These are phyloP conservation scores for Coptodon rendalli DNA, from an alignment of 2,113 vertebrate species.

Conservation along the genomic window DNA sequence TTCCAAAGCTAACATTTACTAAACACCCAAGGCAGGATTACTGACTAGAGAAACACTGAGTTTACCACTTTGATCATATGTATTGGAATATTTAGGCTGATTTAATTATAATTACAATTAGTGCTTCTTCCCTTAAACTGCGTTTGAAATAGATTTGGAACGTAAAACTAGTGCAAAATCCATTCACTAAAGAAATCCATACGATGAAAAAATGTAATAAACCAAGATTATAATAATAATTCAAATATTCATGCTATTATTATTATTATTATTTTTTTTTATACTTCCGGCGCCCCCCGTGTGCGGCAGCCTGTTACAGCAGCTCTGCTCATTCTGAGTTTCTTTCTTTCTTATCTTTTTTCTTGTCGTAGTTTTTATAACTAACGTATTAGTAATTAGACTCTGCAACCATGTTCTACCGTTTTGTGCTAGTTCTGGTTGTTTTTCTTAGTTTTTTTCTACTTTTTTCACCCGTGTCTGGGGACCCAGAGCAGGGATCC, in stretches of 20 bases:
- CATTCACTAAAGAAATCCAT: background rate
- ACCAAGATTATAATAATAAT: background rate
- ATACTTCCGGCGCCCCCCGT: no score
- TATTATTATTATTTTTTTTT: no score
- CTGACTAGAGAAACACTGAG: background rate
- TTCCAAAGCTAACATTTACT: background rate
- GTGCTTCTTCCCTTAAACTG: background rate
- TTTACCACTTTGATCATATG: background rate
- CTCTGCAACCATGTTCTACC: no score
- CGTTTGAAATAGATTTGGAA: background rate
- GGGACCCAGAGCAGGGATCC: no score
- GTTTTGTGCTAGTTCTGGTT: no score
- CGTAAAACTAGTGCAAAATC: fast-evolving
- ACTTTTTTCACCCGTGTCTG: no score
- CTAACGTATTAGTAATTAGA: no score
- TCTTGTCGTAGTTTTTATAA: no score
- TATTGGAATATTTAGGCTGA: background rate
- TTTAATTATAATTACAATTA: background rate
- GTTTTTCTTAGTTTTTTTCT: no score
- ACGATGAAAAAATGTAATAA: fast-evolving
- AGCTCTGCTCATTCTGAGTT: no score
- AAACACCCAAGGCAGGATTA: background rate
- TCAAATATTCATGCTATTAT: background rate
- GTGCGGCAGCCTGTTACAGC: no score
- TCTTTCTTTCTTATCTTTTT: no score